These are phyloP conservation scores for Pecten maximus DNA, from an alignment of 2,888 invertebrate genomes.

Conservation along the genomic window DNA sequence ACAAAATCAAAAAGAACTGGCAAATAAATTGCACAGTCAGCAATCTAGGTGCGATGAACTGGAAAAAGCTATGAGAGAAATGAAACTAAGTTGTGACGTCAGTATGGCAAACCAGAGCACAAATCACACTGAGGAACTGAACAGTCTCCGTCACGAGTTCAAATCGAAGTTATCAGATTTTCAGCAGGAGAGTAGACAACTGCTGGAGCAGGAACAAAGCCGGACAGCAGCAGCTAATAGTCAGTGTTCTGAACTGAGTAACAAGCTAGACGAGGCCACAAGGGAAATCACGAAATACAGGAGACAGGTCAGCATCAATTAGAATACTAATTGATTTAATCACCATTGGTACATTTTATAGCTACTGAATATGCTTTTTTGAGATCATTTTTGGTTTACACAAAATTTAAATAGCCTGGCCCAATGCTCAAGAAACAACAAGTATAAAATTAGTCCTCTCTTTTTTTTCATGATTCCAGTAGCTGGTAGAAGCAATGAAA, in stretches of 20 bases:
- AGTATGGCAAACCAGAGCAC: constrained; percentile 37
- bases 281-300: constrained; percentile 64
- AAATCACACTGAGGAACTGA: constrained; percentile 39
- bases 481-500: too few species aligned
- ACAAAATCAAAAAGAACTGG: constrained; percentile 52
- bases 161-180: constrained; percentile 45
- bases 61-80: constrained; percentile 54
- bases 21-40: constrained; percentile 42
- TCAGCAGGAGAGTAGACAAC: constrained; percentile 43
- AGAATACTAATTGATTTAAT: too few species aligned
- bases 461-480: too few species aligned
- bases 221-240: constrained; percentile 38
- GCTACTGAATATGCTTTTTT: too few species aligned
- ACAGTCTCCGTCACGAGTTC: constrained; percentile 50
- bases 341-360: too few species aligned
- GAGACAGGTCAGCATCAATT: constrained; percentile 62
- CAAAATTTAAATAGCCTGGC: too few species aligned
- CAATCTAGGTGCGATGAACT: constrained; percentile 51
- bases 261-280: constrained; percentile 42
- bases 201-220: constrained; percentile 46
- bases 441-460: too few species aligned
- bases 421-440: too few species aligned
- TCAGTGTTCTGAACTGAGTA: neutral
- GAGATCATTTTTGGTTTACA: too few species aligned
- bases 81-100: constrained; percentile 47